Evolutionary conservation across 2,888 invertebrate species (phyloP).

Genomic region (Fissipunctia ypsillon): DNA sequence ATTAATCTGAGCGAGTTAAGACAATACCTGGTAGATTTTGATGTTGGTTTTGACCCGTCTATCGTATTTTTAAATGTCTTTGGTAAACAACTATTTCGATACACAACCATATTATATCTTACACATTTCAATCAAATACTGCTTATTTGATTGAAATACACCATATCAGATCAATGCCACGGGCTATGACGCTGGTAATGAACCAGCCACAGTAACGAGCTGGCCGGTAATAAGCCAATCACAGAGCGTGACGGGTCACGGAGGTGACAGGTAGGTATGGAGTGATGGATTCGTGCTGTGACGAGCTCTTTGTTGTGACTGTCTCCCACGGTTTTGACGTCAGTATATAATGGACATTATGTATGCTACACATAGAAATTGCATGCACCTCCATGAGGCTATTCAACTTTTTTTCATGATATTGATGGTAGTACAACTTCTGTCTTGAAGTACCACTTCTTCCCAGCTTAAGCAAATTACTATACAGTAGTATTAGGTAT

Average conservation of each 20-base stretch:
- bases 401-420: not conserved
- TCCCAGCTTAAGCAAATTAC: no score
- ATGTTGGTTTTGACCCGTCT: no score
- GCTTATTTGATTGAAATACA: constrained; percentile 39
- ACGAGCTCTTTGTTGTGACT: constrained; percentile 8
- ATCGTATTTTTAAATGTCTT: no score
- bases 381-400: not conserved
- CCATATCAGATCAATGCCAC: constrained; percentile 40
- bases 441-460: not conserved
- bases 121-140: no score
- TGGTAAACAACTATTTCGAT: no score
- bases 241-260: constrained; percentile 12
- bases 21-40: no score
- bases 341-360: not conserved
- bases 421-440: not conserved
- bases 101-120: no score
- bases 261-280: constrained; percentile 2
- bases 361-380: not conserved
- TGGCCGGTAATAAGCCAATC: constrained; percentile 34
- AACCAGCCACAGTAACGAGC: constrained; percentile 16
- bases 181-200: constrained; percentile 24
- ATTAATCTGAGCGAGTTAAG: no score
- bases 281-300: constrained; percentile 19
- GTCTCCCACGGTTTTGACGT: constrained; percentile 3
- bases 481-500: no score